Evolutionary conservation across 2,888 invertebrate species (phyloP).

Genomic region (Lacanobia wlatinum): DNA sequence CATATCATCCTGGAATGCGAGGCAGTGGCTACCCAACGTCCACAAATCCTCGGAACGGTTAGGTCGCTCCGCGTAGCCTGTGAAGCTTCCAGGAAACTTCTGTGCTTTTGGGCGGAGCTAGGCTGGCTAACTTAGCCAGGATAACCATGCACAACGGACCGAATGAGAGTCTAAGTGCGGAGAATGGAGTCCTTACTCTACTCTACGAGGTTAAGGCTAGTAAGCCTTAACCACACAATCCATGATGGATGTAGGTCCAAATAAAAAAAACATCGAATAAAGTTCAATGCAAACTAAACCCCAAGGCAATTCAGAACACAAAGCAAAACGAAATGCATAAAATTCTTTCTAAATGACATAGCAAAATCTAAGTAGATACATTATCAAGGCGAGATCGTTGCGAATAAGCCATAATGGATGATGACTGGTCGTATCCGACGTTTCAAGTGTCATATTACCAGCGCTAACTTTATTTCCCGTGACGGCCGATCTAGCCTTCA

Average conservation of each 20-base stretch:
- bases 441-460: slow-evolving; percentile 75
- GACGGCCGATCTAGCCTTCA: slow-evolving; percentile 69
- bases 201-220: too few relatives aligned
- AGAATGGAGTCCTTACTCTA: too few relatives aligned
- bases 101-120: too few relatives aligned
- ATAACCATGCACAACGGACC: too few relatives aligned
- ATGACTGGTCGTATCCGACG: slow-evolving; percentile 76
- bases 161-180: too few relatives aligned
- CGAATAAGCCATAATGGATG: slow-evolving; percentile 77
- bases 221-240: neutral
- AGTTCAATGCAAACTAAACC: slow-evolving; percentile 37
- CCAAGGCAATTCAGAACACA: slow-evolving; percentile 18
- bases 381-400: slow-evolving; percentile 71
- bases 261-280: slow-evolving; percentile 4
- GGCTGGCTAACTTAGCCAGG: too few relatives aligned
- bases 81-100: too few relatives aligned
- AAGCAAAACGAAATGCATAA: slow-evolving; percentile 60
- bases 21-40: too few relatives aligned
- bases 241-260: too few relatives aligned
- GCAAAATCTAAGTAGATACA: slow-evolving; percentile 71
- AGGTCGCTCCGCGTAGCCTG: too few relatives aligned
- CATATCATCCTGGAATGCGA: too few relatives aligned
- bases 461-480: slow-evolving; percentile 75
- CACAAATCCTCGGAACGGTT: too few relatives aligned
- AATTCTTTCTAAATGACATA: slow-evolving; percentile 71